phyloP scores from a whole-genome alignment of 1,140 invertebrate species.

The Hypothenemus hampei region DNA sequence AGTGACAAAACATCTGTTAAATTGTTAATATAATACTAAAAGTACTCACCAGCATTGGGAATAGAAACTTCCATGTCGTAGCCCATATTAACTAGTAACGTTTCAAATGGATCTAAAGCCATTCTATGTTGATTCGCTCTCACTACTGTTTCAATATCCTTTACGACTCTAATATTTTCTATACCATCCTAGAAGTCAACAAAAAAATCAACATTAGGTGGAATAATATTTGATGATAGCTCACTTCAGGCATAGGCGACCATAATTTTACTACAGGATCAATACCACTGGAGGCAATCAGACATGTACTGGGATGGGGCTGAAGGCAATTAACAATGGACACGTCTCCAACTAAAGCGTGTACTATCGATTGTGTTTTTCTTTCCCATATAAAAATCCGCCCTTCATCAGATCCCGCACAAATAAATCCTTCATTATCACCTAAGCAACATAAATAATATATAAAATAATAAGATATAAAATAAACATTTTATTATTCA shows the following conservation, averaged over 20 bases:
- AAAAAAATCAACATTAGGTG: slow-evolving; percentile 4
- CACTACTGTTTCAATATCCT: slow-evolving; percentile 66
- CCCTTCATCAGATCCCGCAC: slow-evolving; percentile 85
- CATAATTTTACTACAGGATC: slow-evolving; percentile 89
- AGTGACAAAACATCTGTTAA: background rate
- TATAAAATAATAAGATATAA: too few relatives aligned
- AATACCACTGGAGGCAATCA: slow-evolving; percentile 94
- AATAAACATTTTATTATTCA: too few relatives aligned
- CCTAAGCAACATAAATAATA: slow-evolving; percentile 82
- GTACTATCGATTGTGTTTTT: slow-evolving; percentile 77
- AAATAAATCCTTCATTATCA: slow-evolving; percentile 59
- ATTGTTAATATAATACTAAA: background rate
- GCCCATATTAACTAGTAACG: slow-evolving; percentile 41
- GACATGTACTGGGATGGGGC: slow-evolving; percentile 83
- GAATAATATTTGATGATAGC: background rate
- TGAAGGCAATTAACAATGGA: slow-evolving; percentile 96
- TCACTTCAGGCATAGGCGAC: slow-evolving; percentile 76
- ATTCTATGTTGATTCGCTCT: slow-evolving; percentile 85
- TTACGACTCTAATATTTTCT: slow-evolving; percentile 48
- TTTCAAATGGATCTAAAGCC: slow-evolving; percentile 85
- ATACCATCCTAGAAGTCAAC: slow-evolving; percentile 47
- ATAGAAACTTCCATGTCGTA: slow-evolving; percentile 32
- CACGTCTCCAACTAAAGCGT: slow-evolving; percentile 74
- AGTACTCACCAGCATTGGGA: slow-evolving; percentile 1
- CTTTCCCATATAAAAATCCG: slow-evolving; percentile 94